Evolutionary conservation across 2,888 invertebrate species (phyloP).

Genomic region (Diachrysia chrysitis): DNA sequence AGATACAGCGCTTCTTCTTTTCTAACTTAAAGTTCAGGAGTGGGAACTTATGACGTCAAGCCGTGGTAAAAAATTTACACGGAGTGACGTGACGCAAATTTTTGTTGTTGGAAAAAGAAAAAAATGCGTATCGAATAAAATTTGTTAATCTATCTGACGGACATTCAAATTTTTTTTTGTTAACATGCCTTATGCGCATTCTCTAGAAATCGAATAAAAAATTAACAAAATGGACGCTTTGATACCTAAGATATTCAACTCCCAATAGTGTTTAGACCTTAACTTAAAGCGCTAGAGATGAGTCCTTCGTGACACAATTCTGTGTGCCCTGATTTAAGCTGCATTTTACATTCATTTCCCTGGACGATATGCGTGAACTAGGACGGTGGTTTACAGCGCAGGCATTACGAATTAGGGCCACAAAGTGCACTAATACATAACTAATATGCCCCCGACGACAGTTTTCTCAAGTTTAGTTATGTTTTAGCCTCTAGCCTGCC

Average conservation of each 20-base stretch:
- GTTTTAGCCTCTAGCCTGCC: neutral
- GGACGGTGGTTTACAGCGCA: conserved; percentile 38
- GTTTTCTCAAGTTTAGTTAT: conserved; percentile 29
- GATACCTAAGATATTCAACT: conserved; percentile 5
- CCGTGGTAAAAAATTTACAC: too few species aligned
- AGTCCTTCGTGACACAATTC: conserved; percentile 10
- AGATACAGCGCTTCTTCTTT: too few species aligned
- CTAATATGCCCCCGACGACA: conserved; percentile 24
- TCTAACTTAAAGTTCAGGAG: too few species aligned
- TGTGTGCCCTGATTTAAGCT: conserved; percentile 29
- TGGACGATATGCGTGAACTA: conserved; percentile 36
- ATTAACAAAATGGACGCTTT: conserved; percentile 25
- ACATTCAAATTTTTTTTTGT: too few species aligned
- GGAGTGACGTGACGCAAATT: too few species aligned
- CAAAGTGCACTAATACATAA: conserved; percentile 31
- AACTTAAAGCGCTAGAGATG: conserved; percentile 13
- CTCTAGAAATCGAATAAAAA: conserved; percentile 17
- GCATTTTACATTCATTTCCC: conserved; percentile 68
- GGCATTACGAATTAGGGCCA: conserved; percentile 45
- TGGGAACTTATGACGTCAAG: too few species aligned
- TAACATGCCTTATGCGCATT: too few species aligned
- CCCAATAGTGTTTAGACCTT: conserved; percentile 23
- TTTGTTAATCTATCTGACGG: too few species aligned
- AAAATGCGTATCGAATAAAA: too few species aligned
- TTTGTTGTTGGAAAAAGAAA: too few species aligned